Evolutionary conservation across 2,888 invertebrate genomes (phyloP).

Genomic region (Podabrus alpinus): DNA sequence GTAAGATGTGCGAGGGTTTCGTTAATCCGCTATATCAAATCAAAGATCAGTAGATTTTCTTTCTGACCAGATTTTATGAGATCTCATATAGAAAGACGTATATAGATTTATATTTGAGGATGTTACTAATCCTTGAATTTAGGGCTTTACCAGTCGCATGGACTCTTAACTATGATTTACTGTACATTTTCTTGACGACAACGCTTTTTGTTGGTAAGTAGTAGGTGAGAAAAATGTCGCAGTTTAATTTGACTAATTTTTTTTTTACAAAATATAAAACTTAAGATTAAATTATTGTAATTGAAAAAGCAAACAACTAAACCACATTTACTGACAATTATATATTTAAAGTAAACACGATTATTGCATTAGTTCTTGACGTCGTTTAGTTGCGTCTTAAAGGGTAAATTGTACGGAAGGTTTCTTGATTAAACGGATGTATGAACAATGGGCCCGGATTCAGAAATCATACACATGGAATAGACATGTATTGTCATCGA

Average conservation of each 20-base stretch:
- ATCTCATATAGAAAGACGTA: slow-evolving; percentile 24
- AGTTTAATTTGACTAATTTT: neutral
- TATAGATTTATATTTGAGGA: slow-evolving; percentile 28
- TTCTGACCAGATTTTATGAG: slow-evolving; percentile 24
- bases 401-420: slow-evolving; percentile 46
- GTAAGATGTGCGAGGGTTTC: slow-evolving; percentile 39
- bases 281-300: neutral
- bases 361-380: slow-evolving; percentile 20
- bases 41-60: slow-evolving; percentile 44
- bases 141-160: slow-evolving; percentile 4
- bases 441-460: slow-evolving; percentile 52
- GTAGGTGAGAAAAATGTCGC: neutral
- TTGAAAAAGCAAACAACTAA: neutral
- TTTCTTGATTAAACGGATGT: slow-evolving; percentile 46
- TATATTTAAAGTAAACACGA: slow-evolving; percentile 19
- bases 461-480: slow-evolving; percentile 52
- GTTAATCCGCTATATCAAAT: slow-evolving; percentile 52
- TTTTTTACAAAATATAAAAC: neutral
- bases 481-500: slow-evolving; percentile 50
- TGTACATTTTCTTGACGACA: neutral
- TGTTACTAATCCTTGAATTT: slow-evolving; percentile 23
- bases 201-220: neutral
- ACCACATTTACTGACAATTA: neutral
- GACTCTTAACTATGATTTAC: neutral
- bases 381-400: slow-evolving; percentile 18